Evolutionary conservation across 2,888 invertebrate genomes (phyloP).

Genomic region (Drosophila tanythrix): DNA sequence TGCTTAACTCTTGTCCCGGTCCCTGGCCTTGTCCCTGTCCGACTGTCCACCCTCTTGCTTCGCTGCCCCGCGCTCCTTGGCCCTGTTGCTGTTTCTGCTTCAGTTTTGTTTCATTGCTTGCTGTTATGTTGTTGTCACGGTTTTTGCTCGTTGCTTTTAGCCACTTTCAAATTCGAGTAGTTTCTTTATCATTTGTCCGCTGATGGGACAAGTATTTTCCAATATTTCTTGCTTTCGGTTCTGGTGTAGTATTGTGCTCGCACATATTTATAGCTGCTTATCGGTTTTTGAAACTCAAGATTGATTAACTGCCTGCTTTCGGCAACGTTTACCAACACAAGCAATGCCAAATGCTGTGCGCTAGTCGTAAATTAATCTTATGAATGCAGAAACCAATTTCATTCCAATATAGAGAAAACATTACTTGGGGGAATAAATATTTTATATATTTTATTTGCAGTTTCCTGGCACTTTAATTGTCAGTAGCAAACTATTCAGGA

Average conservation of each 20-base stretch:
- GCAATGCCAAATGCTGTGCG: not conserved
- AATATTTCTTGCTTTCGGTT: slow-evolving; percentile 9
- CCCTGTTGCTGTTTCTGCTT: slow-evolving; percentile 11
- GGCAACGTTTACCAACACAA: slow-evolving; percentile 18
- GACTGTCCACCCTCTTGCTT: not conserved
- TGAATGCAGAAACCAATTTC: slow-evolving; percentile 1
- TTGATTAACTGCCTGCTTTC: slow-evolving; percentile 39
- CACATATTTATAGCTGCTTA: slow-evolving; percentile 50
- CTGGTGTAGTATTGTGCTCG: slow-evolving; percentile 23
- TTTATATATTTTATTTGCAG: not conserved
- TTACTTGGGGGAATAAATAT: not conserved
- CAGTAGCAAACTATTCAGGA: not conserved
- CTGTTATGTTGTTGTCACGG: slow-evolving; percentile 36
- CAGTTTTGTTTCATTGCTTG: slow-evolving; percentile 17
- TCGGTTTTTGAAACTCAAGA: slow-evolving; percentile 36
- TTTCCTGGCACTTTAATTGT: not conserved
- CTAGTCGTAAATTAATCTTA: slow-evolving; percentile 7
- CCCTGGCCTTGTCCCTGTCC: not conserved
- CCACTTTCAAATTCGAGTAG: slow-evolving; percentile 40
- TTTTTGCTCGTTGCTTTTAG: slow-evolving; percentile 29
- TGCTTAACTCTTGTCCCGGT: slow-evolving; percentile 37
- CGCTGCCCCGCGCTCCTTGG: not conserved
- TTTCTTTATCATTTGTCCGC: slow-evolving; percentile 16
- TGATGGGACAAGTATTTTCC: slow-evolving; percentile 33
- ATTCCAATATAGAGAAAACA: not conserved